Conservation (phyloP, 2,797 vertebrate genomes). For the Pangasius sanitwongsei region DNA sequence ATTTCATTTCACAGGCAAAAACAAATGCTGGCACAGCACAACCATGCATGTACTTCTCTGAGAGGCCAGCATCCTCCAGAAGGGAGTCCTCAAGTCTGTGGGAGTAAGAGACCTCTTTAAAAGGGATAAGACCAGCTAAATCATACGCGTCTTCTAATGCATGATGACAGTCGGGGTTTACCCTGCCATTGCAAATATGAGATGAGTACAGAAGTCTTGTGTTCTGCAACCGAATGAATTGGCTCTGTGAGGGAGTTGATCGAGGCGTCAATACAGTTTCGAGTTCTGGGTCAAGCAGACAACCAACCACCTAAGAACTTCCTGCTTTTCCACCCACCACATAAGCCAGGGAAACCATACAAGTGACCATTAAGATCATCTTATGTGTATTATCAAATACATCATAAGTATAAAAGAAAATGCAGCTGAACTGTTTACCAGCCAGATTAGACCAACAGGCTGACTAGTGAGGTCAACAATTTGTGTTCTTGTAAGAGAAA, state of each 20-base stretch:
- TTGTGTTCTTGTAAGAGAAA: background rate
- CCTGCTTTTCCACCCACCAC: background rate
- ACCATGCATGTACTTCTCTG: conserved; percentile 79
- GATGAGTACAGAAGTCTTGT: background rate
- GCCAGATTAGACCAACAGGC: background rate
- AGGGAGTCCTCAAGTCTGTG: conserved; percentile 80
- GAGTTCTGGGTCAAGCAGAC: background rate
- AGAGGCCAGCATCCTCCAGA: conserved; percentile 78
- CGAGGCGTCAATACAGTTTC: background rate
- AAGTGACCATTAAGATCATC: background rate
- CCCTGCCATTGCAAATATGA: background rate
- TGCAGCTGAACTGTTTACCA: background rate
- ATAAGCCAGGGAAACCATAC: background rate
- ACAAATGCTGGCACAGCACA: conserved; percentile 44
- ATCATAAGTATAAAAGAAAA: background rate
- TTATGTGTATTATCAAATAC: background rate
- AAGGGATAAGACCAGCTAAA: background rate
- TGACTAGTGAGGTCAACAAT: background rate
- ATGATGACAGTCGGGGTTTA: background rate
- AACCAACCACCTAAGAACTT: background rate
- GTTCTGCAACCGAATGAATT: background rate
- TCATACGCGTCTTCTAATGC: background rate
- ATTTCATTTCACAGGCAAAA: conserved; percentile 4
- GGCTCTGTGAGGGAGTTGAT: background rate
- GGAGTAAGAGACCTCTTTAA: conserved; percentile 44